Conservation (phyloP, 2,888 invertebrate genomes). For the Leptarthrus brevirostris region DNA sequence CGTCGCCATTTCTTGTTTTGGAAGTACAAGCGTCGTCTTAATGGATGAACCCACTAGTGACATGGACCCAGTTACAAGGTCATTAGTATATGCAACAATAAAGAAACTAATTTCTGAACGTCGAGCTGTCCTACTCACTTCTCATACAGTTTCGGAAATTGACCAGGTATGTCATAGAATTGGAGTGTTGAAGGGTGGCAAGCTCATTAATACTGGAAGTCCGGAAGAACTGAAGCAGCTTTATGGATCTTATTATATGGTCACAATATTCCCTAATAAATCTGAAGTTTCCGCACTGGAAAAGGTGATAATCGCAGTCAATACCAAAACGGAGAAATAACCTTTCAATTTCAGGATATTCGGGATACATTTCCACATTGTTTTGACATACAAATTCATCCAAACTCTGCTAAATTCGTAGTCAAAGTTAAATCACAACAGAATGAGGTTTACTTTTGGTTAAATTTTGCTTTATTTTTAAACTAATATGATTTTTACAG, state of each 20-base stretch:
- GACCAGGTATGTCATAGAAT: constrained; percentile 66
- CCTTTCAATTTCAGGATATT: constrained; percentile 58
- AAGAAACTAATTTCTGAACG: constrained; percentile 61
- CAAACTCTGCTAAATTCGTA: constrained; percentile 63
- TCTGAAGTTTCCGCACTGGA: constrained; percentile 58
- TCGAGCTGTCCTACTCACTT: constrained; percentile 65
- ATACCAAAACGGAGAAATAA: neutral
- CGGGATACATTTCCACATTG: constrained; percentile 58
- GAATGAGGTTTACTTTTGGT: constrained; percentile 52
- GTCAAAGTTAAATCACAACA: constrained; percentile 58
- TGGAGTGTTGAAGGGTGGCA: constrained; percentile 64
- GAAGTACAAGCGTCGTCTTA: constrained; percentile 76
- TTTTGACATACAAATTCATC: constrained; percentile 61
- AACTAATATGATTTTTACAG: neutral
- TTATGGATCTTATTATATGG: constrained; percentile 64
- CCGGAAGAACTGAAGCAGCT: constrained; percentile 62
- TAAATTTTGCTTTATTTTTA: constrained; percentile 4
- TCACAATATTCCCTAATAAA: constrained; percentile 63
- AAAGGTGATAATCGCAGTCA: constrained; percentile 55
- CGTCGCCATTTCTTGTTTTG: constrained; percentile 80
- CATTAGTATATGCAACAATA: constrained; percentile 65
- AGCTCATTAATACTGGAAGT: constrained; percentile 63
- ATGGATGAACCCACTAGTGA: constrained; percentile 83
- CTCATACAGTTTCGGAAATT: constrained; percentile 66
- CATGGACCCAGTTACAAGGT: constrained; percentile 72